Base-by-base conservation (phyloP, 1,140 invertebrate species). In the Drosophila nigrodunni region DNA sequence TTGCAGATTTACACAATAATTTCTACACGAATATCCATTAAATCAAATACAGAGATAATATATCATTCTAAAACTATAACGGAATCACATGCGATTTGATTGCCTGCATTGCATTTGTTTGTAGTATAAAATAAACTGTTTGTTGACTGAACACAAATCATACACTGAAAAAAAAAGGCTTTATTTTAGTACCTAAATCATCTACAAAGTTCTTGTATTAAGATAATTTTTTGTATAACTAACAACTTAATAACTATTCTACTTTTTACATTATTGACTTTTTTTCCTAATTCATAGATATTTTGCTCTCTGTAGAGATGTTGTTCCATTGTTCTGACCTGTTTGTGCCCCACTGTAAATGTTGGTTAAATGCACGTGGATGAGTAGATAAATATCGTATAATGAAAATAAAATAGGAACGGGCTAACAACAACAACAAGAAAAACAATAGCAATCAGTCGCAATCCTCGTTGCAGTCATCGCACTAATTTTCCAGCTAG, bases 321-420 rank as follows among this genome's bases (percentile, higher is more conserved):
- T 6, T 67, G 35, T 7, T 54, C 11, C 59, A 54, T 55, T 46
- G 58, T 35, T 11, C 52, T 82, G 67, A 59, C 55, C 13, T 35
- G 25, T 44, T 10, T 13, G 44, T 34, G 15, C 9, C 21, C 25
- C 7, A 37, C 60, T 43, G 77, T 82, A 87, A 87, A 77, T 79
- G 82, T 65, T 73, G 70, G 76, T 77, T 87, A 88, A 89, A 76
- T 89, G 85, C 85, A 89, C 78, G 80, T 89, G 85, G 85, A 89
- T 85, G 86, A 89, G 85, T 85, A 89, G 86, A 89, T 89, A 89
- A 89, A 89, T 89, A 89, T 89, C 78, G 80, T 89, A 89, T 89
- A 89, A 89, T 89, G 85, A 89, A 89, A 89, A 85, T 81, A 78
- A 81, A 89, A 89, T 89, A 81, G 82, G 75, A 85, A 66, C 54